These are phyloP conservation scores for Sprattus sprattus DNA, from an alignment of 2,113 vertebrate species.

Conservation along the genomic window DNA sequence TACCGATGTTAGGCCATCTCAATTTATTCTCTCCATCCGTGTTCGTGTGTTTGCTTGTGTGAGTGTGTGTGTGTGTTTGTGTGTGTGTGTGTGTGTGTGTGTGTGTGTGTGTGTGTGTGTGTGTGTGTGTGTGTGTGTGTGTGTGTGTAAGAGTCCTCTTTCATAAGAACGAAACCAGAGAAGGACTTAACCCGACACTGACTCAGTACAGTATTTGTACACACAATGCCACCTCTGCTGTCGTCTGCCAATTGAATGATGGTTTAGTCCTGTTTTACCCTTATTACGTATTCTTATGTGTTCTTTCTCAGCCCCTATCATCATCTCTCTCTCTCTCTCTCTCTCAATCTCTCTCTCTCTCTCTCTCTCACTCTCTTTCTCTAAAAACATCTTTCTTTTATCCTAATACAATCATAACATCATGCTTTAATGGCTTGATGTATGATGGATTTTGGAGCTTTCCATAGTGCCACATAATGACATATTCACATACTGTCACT, in stretches of 20 bases:
- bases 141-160: neutral
- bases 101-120: slow-evolving; percentile 1
- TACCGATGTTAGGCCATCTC: neutral
- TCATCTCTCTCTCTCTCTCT: too few relatives aligned
- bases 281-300: neutral
- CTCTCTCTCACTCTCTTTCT: too few relatives aligned
- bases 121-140: slow-evolving; percentile 13
- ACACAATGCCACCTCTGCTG: neutral
- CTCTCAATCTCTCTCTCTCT: too few relatives aligned
- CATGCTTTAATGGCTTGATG: neutral
- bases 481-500: neutral
- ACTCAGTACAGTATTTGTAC: slow-evolving; percentile 5
- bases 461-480: neutral
- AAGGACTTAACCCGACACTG: neutral
- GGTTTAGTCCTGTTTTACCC: neutral
- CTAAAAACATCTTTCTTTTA: too few relatives aligned
- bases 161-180: neutral
- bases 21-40: too few relatives aligned
- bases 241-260: neutral
- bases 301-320: neutral
- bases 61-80: neutral
- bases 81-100: neutral
- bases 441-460: neutral
- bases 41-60: neutral
- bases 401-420: too few relatives aligned